phyloP scores from a whole-genome alignment of 2,797 vertebrate genomes.

The Sylvia borin region DNA sequence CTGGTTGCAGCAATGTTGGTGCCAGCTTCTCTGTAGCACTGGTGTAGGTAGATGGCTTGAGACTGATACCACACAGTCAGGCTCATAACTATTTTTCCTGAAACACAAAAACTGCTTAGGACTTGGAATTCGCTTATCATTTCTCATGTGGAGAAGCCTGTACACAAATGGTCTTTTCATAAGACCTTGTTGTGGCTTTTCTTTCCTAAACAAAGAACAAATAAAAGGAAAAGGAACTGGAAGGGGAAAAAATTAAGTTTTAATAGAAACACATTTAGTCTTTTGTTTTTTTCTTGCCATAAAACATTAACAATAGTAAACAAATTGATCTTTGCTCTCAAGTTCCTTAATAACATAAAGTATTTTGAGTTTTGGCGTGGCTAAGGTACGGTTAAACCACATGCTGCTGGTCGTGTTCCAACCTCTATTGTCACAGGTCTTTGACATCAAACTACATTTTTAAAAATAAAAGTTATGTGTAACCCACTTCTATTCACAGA shows the following conservation, averaged over 20 bases:
- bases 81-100: neutral
- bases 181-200: neutral
- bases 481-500: neutral
- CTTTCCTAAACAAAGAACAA: neutral
- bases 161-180: neutral
- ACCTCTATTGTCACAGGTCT: conserved; percentile 4
- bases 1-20: neutral
- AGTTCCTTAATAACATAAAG: conserved; percentile 57
- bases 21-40: neutral
- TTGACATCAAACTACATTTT: conserved; percentile 16
- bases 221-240: conserved; percentile 13
- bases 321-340: conserved; percentile 43
- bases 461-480: neutral
- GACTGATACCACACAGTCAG: neutral
- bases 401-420: neutral
- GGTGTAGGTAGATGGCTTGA: neutral
- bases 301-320: conserved; percentile 58
- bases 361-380: conserved; percentile 28
- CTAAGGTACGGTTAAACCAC: conserved; percentile 36
- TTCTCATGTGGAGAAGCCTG: neutral
- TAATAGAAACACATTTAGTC: conserved; percentile 54
- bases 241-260: conserved; percentile 39
- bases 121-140: neutral
- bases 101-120: neutral
- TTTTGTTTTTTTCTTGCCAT: conserved; percentile 39